Evolutionary conservation across 2,797 vertebrate genomes (phyloP), one percentile per base, ranked within the genome.

Genomic region (Halcyon leucocephala): DNA sequence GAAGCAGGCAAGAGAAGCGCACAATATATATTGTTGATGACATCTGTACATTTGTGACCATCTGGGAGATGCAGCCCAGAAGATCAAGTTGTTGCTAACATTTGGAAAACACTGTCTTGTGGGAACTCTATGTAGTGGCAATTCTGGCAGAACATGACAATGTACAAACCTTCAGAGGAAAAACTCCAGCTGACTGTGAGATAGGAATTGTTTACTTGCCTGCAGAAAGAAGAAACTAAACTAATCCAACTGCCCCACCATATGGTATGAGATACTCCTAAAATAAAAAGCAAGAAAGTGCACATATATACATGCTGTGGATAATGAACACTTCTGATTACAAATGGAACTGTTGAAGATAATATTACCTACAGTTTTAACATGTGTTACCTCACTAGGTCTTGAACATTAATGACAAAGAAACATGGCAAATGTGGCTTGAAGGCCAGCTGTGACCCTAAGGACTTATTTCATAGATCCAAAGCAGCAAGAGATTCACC

Each of bases 61-160:
- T 90, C 81, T 97, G 88, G 83, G 81, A 95, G 60, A 90, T 79
- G 25, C 60, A 80, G 13, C 44, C 42, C 77, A 74, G 44, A 86
- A 84, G 55, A 94, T 89, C 88, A 76, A 89, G 77, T 71, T 89
- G 85, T 49, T 80, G 76, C 35, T 80, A 78, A 76, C 86, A 93
- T 67, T 2, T 81, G 60, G 64, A 94, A 94, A 92, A 89, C 6
- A 41, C 8, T 76, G 85, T 70, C 96, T 88, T 82, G 70, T 5
- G 39, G 80, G 73, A 95, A 80, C 44, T 76, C 51, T 55, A 21
- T 20, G 44, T 13, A 90, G 66, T 21, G 39, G 83, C 81, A 97
- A 91, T 65, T 90, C 54, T 88, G 92, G 91, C 67, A 97, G 83
- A 93, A 96, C 94, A 91, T 48, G 49, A 82, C 91, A 86, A 88